Conservation (phyloP, 2,797 vertebrate species). For the Calcarius lapponicus region DNA sequence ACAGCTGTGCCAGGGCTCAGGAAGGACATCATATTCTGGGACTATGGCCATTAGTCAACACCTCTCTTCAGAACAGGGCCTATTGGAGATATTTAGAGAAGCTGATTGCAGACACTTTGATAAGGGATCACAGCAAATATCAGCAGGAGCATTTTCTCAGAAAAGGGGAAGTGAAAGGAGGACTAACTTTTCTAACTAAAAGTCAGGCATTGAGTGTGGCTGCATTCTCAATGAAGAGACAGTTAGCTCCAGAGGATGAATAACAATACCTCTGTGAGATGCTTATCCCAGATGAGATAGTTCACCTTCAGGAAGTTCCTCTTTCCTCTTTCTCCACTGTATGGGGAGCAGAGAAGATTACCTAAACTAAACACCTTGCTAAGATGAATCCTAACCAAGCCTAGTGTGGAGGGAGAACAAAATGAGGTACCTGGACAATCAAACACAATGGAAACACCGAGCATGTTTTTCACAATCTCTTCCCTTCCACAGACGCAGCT, state of each 20-base stretch:
- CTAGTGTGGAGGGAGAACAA: not conserved
- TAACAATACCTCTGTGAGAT: not conserved
- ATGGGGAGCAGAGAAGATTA: not conserved
- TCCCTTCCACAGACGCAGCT: not conserved
- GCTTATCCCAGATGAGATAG: not conserved
- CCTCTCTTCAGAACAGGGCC: not conserved
- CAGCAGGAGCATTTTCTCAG: not conserved
- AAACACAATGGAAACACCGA: not conserved
- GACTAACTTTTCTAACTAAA: not conserved
- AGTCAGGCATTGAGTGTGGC: not conserved
- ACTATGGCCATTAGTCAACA: not conserved
- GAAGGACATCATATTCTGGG: not conserved
- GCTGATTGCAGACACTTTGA: not conserved
- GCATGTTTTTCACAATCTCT: not conserved
- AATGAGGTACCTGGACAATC: not conserved
- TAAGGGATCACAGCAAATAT: not conserved
- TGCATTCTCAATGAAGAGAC: not conserved
- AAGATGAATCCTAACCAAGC: not conserved
- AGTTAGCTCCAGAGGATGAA: not conserved
- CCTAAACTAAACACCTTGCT: not conserved
- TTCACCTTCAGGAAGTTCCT: not conserved
- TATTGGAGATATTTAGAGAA: not conserved
- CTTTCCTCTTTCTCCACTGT: not conserved
- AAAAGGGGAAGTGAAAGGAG: not conserved
- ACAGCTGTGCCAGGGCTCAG: not conserved